phyloP scores from a whole-genome alignment of 2,113 vertebrate genomes.

The Anolis sagrei region DNA sequence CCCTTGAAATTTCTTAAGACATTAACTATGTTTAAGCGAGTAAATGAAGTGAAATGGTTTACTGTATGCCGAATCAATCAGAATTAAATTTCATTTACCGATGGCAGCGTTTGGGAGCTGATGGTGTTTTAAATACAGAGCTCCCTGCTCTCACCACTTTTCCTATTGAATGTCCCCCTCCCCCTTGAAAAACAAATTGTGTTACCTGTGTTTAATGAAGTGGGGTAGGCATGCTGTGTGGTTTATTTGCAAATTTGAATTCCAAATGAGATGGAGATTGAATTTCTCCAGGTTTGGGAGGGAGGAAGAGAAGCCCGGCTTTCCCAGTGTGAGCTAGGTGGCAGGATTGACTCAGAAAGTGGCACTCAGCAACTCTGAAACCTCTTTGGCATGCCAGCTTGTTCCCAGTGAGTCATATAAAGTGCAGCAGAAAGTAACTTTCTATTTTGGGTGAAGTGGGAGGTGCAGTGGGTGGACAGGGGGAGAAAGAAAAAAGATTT shows the following conservation, averaged over 20 bases:
- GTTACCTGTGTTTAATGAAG: constrained; percentile 63
- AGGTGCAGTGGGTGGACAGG: neutral
- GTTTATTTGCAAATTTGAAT: constrained; percentile 45
- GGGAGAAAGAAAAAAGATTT: neutral
- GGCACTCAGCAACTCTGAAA: constrained; percentile 39
- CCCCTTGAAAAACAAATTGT: constrained; percentile 16
- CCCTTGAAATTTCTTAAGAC: constrained; percentile 60
- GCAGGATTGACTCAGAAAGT: constrained; percentile 64
- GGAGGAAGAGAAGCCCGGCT: constrained; percentile 26
- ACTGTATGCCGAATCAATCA: constrained; percentile 70
- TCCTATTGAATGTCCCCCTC: constrained; percentile 16
- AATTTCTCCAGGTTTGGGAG: neutral
- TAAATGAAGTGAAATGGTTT: constrained; percentile 67
- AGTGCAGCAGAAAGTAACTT: constrained; percentile 54
- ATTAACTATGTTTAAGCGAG: constrained; percentile 67
- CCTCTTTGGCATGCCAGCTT: constrained; percentile 27
- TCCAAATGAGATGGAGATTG: constrained; percentile 30
- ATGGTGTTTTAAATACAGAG: neutral
- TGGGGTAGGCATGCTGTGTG: constrained; percentile 40
- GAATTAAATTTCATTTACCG: constrained; percentile 66
- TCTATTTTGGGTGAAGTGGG: constrained; percentile 30
- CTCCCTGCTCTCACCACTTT: constrained; percentile 52
- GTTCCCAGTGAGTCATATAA: constrained; percentile 46
- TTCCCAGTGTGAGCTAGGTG: constrained; percentile 51
- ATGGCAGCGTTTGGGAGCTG: constrained; percentile 56